A percentile compares a stretch with the other conserved stretches of the same genome.
These are phyloP conservation scores for Volucella bombylans DNA, from an alignment of 2,888 invertebrate species.

Conservation along the genomic window DNA sequence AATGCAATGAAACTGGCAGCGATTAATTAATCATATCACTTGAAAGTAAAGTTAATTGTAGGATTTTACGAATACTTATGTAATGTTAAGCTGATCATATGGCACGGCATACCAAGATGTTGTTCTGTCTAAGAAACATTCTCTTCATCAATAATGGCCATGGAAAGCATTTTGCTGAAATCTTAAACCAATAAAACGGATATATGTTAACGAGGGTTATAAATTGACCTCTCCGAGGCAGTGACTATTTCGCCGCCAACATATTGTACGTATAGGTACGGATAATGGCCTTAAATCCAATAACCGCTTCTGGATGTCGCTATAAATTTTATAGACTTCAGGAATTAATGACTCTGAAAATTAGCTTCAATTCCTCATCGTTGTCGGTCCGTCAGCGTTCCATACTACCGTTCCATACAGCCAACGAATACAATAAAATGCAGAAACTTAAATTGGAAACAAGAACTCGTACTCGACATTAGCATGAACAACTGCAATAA, in stretches of 20 bases:
- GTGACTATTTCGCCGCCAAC: background rate
- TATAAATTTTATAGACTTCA: conserved; percentile 31
- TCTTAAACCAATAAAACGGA: background rate
- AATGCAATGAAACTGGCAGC: conserved; percentile 35
- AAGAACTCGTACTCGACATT: conserved; percentile 43
- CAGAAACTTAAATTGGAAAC: conserved; percentile 45
- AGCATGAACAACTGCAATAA: conserved; percentile 43
- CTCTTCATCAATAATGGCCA: background rate
- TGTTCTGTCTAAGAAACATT: no score
- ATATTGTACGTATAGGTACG: background rate
- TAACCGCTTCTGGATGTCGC: conserved; percentile 30
- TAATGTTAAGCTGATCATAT: background rate
- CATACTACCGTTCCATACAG: background rate
- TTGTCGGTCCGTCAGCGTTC: background rate
- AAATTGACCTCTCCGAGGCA: conserved; percentile 7
- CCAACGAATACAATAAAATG: conserved; percentile 22
- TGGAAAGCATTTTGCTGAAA: conserved; percentile 2
- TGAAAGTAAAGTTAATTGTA: conserved; percentile 63
- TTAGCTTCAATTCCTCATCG: conserved; percentile 41
- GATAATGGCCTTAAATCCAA: background rate
- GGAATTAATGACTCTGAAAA: conserved; percentile 60
- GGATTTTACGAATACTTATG: conserved; percentile 42
- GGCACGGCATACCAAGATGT: no score
- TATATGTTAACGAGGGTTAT: background rate
- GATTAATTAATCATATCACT: conserved; percentile 68